Conservation (phyloP, 2,113 vertebrate species). For the Panurus biarmicus region DNA sequence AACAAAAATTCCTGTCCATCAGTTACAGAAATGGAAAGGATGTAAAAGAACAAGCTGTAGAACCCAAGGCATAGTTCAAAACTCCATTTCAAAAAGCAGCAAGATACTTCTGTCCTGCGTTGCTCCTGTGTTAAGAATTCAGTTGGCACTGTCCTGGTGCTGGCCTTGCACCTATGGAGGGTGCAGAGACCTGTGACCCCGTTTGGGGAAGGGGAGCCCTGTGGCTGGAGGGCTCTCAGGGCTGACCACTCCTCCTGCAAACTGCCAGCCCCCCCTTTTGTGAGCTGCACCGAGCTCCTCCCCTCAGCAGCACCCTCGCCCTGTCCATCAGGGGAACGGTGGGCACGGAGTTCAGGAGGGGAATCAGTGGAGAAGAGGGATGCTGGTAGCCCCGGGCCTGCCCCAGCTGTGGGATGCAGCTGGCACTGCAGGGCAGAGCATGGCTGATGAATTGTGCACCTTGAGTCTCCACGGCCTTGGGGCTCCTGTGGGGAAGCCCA, state of each 20-base stretch:
- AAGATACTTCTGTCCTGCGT: not conserved
- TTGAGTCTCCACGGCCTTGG: not conserved
- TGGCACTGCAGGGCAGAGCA: not conserved
- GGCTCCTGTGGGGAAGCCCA: not conserved
- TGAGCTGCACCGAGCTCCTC: not conserved
- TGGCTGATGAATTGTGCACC: not conserved
- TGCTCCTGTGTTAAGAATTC: not conserved
- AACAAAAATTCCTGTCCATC: not conserved
- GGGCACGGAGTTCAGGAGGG: not conserved
- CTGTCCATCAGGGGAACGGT: not conserved
- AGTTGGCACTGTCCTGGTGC: not conserved
- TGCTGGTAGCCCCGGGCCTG: not conserved
- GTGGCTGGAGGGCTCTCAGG: not conserved
- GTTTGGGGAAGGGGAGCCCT: not conserved
- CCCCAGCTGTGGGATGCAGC: not conserved
- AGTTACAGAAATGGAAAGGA: not conserved
- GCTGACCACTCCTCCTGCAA: not conserved
- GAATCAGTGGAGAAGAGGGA: not conserved
- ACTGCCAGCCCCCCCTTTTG: not conserved
- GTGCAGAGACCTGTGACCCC: accelerated
- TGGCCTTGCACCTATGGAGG: accelerated
- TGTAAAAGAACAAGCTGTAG: not conserved
- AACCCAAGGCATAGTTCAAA: not conserved
- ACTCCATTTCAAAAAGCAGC: not conserved
- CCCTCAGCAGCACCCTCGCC: not conserved